Conservation (phyloP, 2,797 vertebrate genomes). For the Gymnopithys bicolor region DNA sequence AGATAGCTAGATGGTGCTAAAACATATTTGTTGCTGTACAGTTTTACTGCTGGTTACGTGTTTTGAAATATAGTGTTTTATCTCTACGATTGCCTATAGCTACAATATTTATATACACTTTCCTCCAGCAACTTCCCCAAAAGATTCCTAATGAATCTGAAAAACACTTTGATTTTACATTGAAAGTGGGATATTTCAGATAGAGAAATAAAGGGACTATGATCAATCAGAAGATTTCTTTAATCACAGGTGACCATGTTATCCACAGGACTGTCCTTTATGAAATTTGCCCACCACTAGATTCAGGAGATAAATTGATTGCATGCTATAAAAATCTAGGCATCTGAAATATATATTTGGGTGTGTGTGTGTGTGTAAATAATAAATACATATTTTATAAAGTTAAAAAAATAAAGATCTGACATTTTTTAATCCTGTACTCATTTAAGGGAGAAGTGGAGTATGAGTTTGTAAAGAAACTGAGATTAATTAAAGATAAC, state of each 20-base stretch:
- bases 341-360: not conserved
- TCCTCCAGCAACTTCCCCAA: not conserved
- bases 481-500: not conserved
- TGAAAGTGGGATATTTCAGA: not conserved
- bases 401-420: not conserved
- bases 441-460: not conserved
- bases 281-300: not conserved
- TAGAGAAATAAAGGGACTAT: not conserved
- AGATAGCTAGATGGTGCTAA: constrained; percentile 67
- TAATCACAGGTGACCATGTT: not conserved
- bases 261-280: not conserved
- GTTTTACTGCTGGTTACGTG: not conserved
- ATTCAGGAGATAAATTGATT: not conserved
- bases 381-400: not conserved
- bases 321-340: not conserved
- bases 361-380: not conserved
- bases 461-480: not conserved
- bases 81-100: not conserved
- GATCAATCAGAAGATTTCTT: not conserved
- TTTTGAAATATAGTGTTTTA: not conserved
- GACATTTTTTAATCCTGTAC: accelerated
- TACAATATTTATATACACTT: not conserved
- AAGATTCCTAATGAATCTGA: not conserved
- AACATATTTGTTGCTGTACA: constrained; percentile 23
- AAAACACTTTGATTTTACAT: not conserved